A percentile compares a stretch with the other conserved stretches of the same genome.
phyloP scores from a whole-genome alignment of 2,113 vertebrate genomes.

The Holacanthus passer region DNA sequence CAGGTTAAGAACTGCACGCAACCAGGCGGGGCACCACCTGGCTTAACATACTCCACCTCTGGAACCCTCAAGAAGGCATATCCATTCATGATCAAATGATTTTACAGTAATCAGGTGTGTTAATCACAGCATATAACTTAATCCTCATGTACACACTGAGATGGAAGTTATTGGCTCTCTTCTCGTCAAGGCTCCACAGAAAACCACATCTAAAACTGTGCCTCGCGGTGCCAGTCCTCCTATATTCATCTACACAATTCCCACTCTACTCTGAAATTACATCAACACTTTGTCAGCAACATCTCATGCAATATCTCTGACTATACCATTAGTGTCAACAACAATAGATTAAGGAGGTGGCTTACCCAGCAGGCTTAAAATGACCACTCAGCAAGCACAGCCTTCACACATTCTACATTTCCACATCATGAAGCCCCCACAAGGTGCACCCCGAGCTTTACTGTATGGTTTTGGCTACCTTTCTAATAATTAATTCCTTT shows the following conservation, averaged over 20 bases:
- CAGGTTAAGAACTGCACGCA: constrained; percentile 48
- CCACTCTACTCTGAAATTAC: not conserved
- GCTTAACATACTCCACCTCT: not conserved
- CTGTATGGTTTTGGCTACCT: not conserved
- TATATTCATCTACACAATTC: not conserved
- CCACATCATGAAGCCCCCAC: not conserved
- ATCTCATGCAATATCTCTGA: constrained; percentile 10
- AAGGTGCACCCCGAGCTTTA: not conserved
- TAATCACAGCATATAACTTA: not conserved
- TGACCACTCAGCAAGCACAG: constrained; percentile 11
- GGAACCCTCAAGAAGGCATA: not conserved
- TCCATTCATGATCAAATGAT: not conserved
- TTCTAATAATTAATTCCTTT: no score
- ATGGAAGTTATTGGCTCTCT: not conserved
- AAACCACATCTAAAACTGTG: not conserved
- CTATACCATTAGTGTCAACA: not conserved
- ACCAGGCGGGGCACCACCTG: constrained; percentile 17
- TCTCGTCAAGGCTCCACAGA: not conserved
- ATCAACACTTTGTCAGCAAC: not conserved
- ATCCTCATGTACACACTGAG: not conserved
- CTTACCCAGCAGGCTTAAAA: constrained; percentile 13
- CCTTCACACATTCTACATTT: constrained; percentile 5
- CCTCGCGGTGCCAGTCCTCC: not conserved
- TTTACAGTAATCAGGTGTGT: not conserved
- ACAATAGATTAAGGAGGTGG: not conserved